Conservation (phyloP, 2,797 vertebrate species). For the Myotis vivesi region DNA sequence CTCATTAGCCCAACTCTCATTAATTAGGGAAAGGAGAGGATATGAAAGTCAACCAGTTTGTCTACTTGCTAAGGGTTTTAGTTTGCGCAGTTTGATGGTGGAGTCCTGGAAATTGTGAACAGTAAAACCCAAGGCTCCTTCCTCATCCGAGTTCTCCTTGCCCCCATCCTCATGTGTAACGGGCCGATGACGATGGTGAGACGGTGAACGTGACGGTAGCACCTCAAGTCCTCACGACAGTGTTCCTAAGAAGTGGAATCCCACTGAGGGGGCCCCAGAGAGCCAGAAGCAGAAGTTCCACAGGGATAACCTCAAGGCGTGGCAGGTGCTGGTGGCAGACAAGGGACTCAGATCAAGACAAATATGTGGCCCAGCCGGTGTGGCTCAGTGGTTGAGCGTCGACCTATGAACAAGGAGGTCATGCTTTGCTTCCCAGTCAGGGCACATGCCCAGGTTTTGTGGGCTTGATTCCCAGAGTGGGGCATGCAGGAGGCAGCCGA, state of each 20-base stretch:
- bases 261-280: neutral
- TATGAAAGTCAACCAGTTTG: neutral
- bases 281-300: neutral
- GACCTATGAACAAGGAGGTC: too few relatives aligned
- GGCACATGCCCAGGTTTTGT: too few relatives aligned
- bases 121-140: neutral
- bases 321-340: neutral
- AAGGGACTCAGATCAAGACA: neutral
- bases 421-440: too few relatives aligned
- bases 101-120: neutral
- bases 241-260: neutral
- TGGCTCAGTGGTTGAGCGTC: too few relatives aligned
- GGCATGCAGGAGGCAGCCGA: too few relatives aligned
- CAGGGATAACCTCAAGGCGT: neutral
- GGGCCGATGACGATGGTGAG: neutral
- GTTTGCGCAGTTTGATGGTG: neutral
- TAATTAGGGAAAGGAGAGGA: conserved; percentile 20
- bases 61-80: neutral
- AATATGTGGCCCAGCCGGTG: neutral
- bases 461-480: too few relatives aligned
- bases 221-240: neutral
- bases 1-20: neutral
- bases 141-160: neutral
- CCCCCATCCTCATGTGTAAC: neutral
- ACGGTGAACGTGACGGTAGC: neutral